Percentiles rank a stretch among this genome's conserved stretches.
Conservation (phyloP, 2,797 vertebrate genomes). For the Anniella stebbinsi region DNA sequence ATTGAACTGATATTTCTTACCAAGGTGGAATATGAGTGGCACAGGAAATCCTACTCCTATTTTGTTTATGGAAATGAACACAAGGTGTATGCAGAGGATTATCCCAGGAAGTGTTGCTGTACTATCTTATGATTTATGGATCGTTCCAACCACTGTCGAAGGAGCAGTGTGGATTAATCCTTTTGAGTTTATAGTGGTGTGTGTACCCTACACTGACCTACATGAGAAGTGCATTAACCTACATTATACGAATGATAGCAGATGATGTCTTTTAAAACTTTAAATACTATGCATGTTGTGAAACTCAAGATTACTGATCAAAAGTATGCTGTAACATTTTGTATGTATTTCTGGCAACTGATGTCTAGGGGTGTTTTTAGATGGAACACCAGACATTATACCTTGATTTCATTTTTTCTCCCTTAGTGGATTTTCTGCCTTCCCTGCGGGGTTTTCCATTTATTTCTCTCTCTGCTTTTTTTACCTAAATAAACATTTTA, state of each 20-base stretch:
- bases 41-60: slow-evolving; percentile 76
- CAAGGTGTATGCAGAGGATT: slow-evolving; percentile 79
- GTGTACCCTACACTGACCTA: neutral
- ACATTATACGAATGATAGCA: neutral
- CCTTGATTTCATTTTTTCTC: too few species aligned
- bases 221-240: neutral
- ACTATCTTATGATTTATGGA: slow-evolving; percentile 48
- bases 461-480: too few species aligned
- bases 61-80: slow-evolving; percentile 85
- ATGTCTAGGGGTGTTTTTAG: neutral
- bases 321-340: neutral
- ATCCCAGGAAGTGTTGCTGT: slow-evolving; percentile 84
- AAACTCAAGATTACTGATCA: neutral
- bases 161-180: neutral
- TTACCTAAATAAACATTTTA: too few species aligned
- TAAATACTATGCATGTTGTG: neutral
- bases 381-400: too few species aligned
- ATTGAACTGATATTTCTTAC: slow-evolving; percentile 85
- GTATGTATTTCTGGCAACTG: neutral
- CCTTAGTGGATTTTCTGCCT: too few species aligned
- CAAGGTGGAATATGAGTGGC: slow-evolving; percentile 82
- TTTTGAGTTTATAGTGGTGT: neutral
- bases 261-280: neutral
- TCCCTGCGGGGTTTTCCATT: too few species aligned
- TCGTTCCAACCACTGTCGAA: neutral